These are phyloP conservation scores for Spongilla lacustris DNA, from an alignment of 37 sponge, comb jelly and placozoan species.

Conservation along the genomic window DNA sequence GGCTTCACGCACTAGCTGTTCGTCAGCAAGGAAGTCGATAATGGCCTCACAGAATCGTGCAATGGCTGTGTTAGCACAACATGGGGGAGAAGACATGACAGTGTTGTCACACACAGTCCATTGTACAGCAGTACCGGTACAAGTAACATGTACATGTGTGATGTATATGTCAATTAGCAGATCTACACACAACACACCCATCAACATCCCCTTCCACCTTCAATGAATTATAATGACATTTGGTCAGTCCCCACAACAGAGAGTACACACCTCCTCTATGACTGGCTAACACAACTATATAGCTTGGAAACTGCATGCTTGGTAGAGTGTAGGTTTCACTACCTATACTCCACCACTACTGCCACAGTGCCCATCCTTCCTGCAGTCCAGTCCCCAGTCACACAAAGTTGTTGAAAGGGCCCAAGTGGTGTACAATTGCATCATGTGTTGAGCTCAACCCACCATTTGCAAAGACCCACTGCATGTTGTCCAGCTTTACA, in stretches of 20 bases:
- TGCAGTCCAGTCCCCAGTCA: background rate
- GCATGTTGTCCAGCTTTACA: conserved; percentile 89
- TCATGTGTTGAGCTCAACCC: conserved; percentile 35
- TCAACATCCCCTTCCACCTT: too few relatives aligned
- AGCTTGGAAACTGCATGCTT: too few relatives aligned
- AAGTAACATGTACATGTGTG: too few relatives aligned
- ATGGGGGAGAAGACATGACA: background rate
- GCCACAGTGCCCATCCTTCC: too few relatives aligned
- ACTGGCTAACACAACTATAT: too few relatives aligned
- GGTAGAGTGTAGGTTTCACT: background rate
- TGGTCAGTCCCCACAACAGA: too few relatives aligned
- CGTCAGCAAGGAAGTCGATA: conserved; percentile 87
- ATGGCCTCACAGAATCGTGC: conserved; percentile 89
- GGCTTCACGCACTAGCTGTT: conserved; percentile 54
- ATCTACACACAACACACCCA: too few relatives aligned
- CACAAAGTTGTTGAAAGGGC: background rate
- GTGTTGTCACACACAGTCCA: too few relatives aligned
- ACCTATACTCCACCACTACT: background rate
- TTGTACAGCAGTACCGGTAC: too few relatives aligned
- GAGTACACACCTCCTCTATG: too few relatives aligned
- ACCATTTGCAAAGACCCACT: conserved; percentile 92
- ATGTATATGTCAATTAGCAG: too few relatives aligned
- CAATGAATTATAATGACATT: too few relatives aligned
- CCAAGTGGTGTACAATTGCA: background rate
- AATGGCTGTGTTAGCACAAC: conserved; percentile 41